Base-by-base conservation (phyloP, 2,888 invertebrate species). In the Caenorhabditis drosophilae region DNA sequence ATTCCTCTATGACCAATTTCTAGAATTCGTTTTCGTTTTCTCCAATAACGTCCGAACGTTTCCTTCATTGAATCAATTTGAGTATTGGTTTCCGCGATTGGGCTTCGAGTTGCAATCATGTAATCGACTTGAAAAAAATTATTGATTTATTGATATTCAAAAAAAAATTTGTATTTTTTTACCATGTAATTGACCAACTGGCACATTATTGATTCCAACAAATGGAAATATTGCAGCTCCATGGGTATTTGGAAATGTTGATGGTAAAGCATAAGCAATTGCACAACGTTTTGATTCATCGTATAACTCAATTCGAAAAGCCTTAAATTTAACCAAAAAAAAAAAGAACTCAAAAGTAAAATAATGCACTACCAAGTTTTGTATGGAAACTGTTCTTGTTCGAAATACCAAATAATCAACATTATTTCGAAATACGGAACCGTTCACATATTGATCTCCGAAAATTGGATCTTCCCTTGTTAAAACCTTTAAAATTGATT, bases 1-100 rank as follows among this genome's bases (percentile, higher is more conserved):
- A 92, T 89, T n/a, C 97, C 97, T 52, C 96, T 88, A 84, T 97
- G 96, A 0, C 96, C 97, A 49, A 97, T 92, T 86, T 96, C 93
- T 55, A 96, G 85, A 0, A 76, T 67, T 15, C 61, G 22, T 11
- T 56, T 59, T 35, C 73, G 51, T 50, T 73, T 72, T 22, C 74
- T 67, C 76, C 76, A 76, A 36, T 74, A 67, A n/a, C 62, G 49
- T 27, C 69, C 69, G 20, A 44, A 72, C 1, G 72, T 60, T 35
- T 52, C 48, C 34, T 57, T 46, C 64, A 62, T 62, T 2, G 54
- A 55, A 25, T 73, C 70, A 18, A 59, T 49, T 22, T 38, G 31
- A 1, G 53, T 27, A 15, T 40, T n/a, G 4, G 36, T 38, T 18
- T 67, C 60, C 6, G 60, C 57, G 18, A 40, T 51, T 26, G 59